Evolutionary conservation across 2,888 invertebrate genomes (phyloP), one percentile per base, ranked within the genome.

Genomic region (Operophtera brumata): DNA sequence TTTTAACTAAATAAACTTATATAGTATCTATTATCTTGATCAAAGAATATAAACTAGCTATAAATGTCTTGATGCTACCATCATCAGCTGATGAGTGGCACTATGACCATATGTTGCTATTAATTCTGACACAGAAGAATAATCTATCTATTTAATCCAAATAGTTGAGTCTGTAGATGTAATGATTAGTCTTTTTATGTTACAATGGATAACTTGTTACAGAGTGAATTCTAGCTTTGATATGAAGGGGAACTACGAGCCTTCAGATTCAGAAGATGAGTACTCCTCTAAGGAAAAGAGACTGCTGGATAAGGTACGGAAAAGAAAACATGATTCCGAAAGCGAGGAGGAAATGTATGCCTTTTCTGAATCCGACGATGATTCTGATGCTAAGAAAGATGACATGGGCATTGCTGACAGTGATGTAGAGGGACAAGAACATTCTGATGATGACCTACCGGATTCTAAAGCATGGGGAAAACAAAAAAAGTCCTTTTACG

Each of bases 381-480:
- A 84, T 46, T 84, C 82, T n/a, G 85, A 90, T 44, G 74, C 82
- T 32, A 88, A 88, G 28, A 85, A 90, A 55, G 80, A 85, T 35
- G 86, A 91, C 57, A 75, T 91, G 59, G 84, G 71, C 34, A 90
- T 78, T 84, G 93, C 93, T 6, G 91, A 93, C 54, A 94, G 93
- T 82, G 97, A 97, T 81, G 92, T 96, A 8, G 96, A 96, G 77
- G 94, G 94, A 0, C 92, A 93, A 63, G 93, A 92, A 58, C 91
- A 92, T 59, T 90, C 91, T 25, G 93, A 94, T 69, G 93, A 93
- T 76, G 92, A 93, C 71, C 85, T 96, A 60, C 96, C 96, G 0
- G 93, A 96, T 79, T 91, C 93, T 1, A 94, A 94, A 82, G 96
- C 97, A 13, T 98, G 98, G 98, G 98, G 98, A 41, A 94, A 93